Base-by-base conservation (phyloP, 2,888 invertebrate species). In the Drosophila neonasuta region DNA sequence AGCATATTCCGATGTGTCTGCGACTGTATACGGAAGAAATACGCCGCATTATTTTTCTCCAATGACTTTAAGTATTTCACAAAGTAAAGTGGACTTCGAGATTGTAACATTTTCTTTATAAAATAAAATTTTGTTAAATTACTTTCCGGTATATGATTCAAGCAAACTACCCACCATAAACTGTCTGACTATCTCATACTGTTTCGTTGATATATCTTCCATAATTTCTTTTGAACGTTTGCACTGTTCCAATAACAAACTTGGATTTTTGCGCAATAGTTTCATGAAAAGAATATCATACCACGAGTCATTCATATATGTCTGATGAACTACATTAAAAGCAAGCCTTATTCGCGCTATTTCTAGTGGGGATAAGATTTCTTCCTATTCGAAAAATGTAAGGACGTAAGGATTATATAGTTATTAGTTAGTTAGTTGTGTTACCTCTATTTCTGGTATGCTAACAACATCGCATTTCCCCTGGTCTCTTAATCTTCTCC, bases 91-190 rank as follows among this genome's bases (percentile, higher is more conserved):
- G 32, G 32, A 32, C 32, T 32, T 32, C 32, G 29, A 2, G 57
- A 30, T 15, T 58, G 49, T 17, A 58, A 13, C 57, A 58, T 58
- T 58, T 49, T 58, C 57, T 58, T n/a, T 30, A 24, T 2, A 34
- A 36, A 13, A 8, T 1, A 7, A 13, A 58, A 32, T 17, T 1
- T 32, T 3, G 3, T 11, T 3, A 24, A 4, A 39, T 36, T 20
- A 49, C 20, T 20, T 17, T 17, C 17, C 17, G 17, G 17, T 17
- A 17, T 17, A 17, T 17, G 20, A 10, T 3, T 3, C 9, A 0
- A 15, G 0, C 5, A 17, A 34, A 34, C 0, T 24, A 15, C 29
- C 11, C 9, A 58, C 57, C 30, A 58, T 49, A 20, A 58, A 58
- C 3, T 49, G 57, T 10, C 30, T 30, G 11, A 58, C 17, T 20